Conservation (phyloP, 1,140 invertebrate species). For the Charaxes varanes region DNA sequence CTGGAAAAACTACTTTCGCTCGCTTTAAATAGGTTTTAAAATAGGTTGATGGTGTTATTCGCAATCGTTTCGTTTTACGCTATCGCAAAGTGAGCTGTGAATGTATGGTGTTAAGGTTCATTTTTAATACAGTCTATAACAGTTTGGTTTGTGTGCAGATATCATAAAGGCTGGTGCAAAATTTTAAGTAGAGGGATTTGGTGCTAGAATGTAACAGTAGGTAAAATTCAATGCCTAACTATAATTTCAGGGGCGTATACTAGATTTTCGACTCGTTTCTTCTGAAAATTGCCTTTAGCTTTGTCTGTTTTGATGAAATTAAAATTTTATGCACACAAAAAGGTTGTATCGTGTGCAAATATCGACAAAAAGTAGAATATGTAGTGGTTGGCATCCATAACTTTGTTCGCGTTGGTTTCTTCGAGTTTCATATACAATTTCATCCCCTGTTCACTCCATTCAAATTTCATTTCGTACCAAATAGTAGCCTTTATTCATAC, state of each 20-base stretch:
- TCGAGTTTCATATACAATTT: no score
- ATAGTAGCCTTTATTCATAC: no score
- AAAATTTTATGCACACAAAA: no score
- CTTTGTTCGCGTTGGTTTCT: no score
- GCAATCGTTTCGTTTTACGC: conserved; percentile 11
- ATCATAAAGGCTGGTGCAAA: conserved; percentile 66
- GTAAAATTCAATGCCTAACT: conserved; percentile 36
- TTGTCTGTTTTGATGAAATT: no score
- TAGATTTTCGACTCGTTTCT: background rate
- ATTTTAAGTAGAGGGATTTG: conserved; percentile 70
- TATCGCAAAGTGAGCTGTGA: conserved; percentile 25
- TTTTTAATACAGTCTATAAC: conserved; percentile 22
- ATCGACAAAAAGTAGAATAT: no score
- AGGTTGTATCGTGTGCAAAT: conserved; percentile 3
- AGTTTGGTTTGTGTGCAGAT: conserved; percentile 45
- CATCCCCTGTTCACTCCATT: no score
- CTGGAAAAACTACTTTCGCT: conserved; percentile 24
- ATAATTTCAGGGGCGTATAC: conserved; percentile 15
- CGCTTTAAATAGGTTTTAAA: conserved; percentile 26
- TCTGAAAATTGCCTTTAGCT: no score
- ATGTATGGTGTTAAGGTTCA: conserved; percentile 11
- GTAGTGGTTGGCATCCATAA: no score
- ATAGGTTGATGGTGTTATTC: conserved; percentile 18
- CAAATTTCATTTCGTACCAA: no score
- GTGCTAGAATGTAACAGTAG: conserved; percentile 24